Base-by-base conservation (phyloP, 1,140 invertebrate genomes). In the Alviniconcha marisindica region DNA sequence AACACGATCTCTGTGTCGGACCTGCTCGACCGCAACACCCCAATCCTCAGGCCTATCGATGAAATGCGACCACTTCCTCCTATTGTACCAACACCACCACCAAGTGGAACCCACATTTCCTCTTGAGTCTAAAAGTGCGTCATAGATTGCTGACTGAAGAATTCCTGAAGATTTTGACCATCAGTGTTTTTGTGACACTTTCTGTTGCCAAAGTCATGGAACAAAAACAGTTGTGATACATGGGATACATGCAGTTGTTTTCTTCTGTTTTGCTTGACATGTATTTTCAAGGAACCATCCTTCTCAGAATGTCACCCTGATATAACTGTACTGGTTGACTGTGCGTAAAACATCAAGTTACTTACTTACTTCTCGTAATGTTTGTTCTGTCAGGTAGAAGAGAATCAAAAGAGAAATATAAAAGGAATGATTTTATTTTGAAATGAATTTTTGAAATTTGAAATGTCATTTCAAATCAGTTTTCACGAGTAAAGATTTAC, bases 21-120 rank as follows among this genome's bases (percentile, higher is more conserved):
- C 74, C 81, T 92, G 31, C 83, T 92, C 33, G 90, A 92, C 44
- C 83, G 88, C 81, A 85, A 86, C 51, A 89, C 90, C 10, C 91
- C 92, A 14, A 89, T 91, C 48, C 84, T 92, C 2, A 85, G 89
- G 14, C 87, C 88, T 21, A 84, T 92, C 18, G 81, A 78, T 48
- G 90, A 88, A 63, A 84, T 86, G 12, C 83, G 86, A 7, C 91
- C 91, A n/a, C 86, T 92, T 31, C 92, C 92, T 73, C 91, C 91
- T 44, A 92, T 92, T 21, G 77, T 89, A 40, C 88, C 88, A 18
- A 88, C 87, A 38, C 90, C 89, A 42, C 89, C 88, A 78, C 77
- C 10, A 21, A 31, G 60, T 48, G 7, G 18, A 2, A 60, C 54
- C 14, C 60, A 33, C 10, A 24, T 80, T 21, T 66, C n/a, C 0